Evolutionary conservation across 2,113 vertebrate genomes (phyloP).

Genomic region (Corythaixoides concolor): DNA sequence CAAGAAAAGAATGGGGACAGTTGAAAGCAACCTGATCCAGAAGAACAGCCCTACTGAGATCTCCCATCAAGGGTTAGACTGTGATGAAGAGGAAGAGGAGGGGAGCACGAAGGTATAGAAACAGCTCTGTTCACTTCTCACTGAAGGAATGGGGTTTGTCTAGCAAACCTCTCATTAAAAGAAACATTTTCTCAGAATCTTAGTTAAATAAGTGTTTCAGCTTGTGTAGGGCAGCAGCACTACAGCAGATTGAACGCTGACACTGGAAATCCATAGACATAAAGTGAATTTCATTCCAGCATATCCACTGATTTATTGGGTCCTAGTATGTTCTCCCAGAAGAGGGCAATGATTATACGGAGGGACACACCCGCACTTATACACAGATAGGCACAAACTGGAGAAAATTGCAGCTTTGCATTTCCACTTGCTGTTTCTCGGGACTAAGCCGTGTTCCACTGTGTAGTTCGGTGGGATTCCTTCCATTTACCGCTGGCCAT

Average conservation of each 20-base stretch:
- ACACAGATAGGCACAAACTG: not conserved
- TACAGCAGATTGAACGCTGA: not conserved
- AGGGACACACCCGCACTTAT: not conserved
- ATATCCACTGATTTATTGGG: not conserved
- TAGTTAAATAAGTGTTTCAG: not conserved
- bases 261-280: not conserved
- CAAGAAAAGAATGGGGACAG: slow-evolving; percentile 46
- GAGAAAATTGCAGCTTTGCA: not conserved
- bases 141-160: not conserved
- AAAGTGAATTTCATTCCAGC: not conserved
- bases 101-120: slow-evolving; percentile 44
- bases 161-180: not conserved
- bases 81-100: slow-evolving; percentile 74
- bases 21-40: not conserved
- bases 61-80: slow-evolving; percentile 72
- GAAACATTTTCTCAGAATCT: not conserved
- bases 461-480: not conserved
- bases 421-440: not conserved
- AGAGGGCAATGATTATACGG: not conserved
- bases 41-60: slow-evolving; percentile 58
- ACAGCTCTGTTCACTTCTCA: not conserved
- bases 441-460: not conserved
- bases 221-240: not conserved
- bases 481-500: not conserved
- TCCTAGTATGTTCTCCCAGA: not conserved